These are phyloP conservation scores for Alouatta palliata DNA, from an alignment of 2,113 vertebrate genomes.

Conservation along the genomic window DNA sequence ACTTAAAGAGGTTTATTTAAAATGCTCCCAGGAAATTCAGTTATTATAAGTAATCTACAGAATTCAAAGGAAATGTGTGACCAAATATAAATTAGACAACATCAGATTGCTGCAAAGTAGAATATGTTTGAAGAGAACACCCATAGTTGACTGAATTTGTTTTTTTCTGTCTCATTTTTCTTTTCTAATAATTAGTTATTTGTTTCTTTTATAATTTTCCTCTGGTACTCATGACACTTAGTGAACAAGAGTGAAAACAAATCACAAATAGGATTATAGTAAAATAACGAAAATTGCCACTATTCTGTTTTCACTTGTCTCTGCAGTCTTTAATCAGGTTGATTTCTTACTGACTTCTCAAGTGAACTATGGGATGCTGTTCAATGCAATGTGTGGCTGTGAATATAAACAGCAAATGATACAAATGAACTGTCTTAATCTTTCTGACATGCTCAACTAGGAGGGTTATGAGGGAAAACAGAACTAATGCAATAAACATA, in stretches of 20 bases:
- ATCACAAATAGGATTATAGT: not conserved
- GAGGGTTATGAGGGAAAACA: fast-evolving
- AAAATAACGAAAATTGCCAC: not conserved
- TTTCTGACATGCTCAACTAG: not conserved
- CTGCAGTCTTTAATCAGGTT: not conserved
- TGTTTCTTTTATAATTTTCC: slow-evolving; percentile 15
- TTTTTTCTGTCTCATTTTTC: not conserved
- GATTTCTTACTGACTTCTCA: not conserved
- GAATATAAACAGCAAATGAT: not conserved
- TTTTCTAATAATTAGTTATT: not conserved
- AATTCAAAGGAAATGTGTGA: not conserved
- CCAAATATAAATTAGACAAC: not conserved
- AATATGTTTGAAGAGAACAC: not conserved
- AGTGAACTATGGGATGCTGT: not conserved
- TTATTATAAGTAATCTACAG: not conserved
- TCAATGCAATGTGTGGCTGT: not conserved
- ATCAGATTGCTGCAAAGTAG: not conserved
- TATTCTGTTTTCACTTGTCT: not conserved
- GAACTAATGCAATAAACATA: not conserved
- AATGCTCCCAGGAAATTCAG: not conserved
- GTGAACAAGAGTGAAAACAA: slow-evolving; percentile 27
- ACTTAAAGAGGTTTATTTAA: slow-evolving; percentile 16
- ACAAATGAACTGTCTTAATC: not conserved
- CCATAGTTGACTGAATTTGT: not conserved
- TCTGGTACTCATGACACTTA: not conserved